phyloP scores from a whole-genome alignment of 2,888 invertebrate species.

The Macrosoma leucophasiata region DNA sequence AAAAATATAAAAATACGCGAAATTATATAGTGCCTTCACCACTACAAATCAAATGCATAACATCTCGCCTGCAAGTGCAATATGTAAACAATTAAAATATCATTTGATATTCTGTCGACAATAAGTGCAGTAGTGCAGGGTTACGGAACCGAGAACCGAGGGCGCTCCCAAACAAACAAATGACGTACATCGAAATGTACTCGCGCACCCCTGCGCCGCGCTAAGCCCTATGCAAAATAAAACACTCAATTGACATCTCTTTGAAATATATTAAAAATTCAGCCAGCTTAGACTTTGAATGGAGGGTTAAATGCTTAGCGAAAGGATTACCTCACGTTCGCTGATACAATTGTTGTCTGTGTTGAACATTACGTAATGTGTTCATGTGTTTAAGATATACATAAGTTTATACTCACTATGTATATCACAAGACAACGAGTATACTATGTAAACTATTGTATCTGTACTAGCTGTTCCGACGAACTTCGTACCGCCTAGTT shows the following conservation, averaged over 20 bases:
- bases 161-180: slow-evolving; percentile 58
- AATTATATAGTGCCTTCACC: too few relatives aligned
- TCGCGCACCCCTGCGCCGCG: slow-evolving; percentile 57
- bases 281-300: slow-evolving; percentile 64
- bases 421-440: too few relatives aligned
- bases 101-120: slow-evolving; percentile 66
- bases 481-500: too few relatives aligned
- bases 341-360: too few relatives aligned
- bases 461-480: too few relatives aligned
- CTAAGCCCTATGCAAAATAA: slow-evolving; percentile 74
- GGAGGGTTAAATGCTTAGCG: slow-evolving; percentile 67
- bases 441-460: too few relatives aligned
- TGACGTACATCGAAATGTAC: slow-evolving; percentile 74
- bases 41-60: too few relatives aligned
- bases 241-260: slow-evolving; percentile 74
- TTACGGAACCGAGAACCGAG: slow-evolving; percentile 31
- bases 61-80: slow-evolving; percentile 25
- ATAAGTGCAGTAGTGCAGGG: slow-evolving; percentile 51
- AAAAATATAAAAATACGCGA: too few relatives aligned
- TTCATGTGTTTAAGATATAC: too few relatives aligned
- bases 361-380: too few relatives aligned
- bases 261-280: slow-evolving; percentile 75
- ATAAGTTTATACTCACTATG: too few relatives aligned
- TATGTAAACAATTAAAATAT: slow-evolving; percentile 48
- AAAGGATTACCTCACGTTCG: slow-evolving; percentile 58